Evolutionary conservation across 2,888 invertebrate genomes (phyloP).

Genomic region (Linhomoeus sp.): DNA sequence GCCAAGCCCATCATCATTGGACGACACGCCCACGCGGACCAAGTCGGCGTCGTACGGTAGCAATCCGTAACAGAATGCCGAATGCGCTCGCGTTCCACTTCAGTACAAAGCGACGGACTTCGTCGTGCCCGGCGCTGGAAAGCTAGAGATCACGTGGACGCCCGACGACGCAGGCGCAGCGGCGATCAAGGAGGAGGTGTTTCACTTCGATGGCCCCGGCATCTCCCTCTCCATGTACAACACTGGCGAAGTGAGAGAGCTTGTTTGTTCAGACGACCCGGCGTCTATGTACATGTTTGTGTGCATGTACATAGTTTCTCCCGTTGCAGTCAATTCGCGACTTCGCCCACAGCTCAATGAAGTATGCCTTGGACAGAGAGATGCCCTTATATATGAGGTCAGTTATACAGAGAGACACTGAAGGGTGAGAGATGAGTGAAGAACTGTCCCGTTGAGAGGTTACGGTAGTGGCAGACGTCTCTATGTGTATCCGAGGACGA

Average conservation of each 20-base stretch:
- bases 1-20: slow-evolving; percentile 90
- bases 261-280: neutral
- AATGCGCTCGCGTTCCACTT: slow-evolving; percentile 2
- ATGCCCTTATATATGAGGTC: slow-evolving; percentile 41
- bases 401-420: neutral
- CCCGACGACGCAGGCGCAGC: slow-evolving; percentile 32
- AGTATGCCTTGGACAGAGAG: slow-evolving; percentile 54
- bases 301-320: no score
- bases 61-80: neutral
- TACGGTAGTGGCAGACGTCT: no score
- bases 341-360: slow-evolving; percentile 84
- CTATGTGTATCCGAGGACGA: neutral
- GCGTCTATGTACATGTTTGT: no score
- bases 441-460: no score
- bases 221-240: slow-evolving; percentile 85
- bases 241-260: slow-evolving; percentile 52
- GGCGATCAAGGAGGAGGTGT: slow-evolving; percentile 11
- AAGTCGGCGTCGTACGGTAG: slow-evolving; percentile 37
- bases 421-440: no score
- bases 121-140: slow-evolving; percentile 72
- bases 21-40: slow-evolving; percentile 71
- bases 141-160: slow-evolving; percentile 59
- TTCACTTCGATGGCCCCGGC: slow-evolving; percentile 36
- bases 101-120: slow-evolving; percentile 85
- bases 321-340: slow-evolving; percentile 40